A percentile compares a stretch with the other conserved stretches of the same genome.
Evolutionary conservation across 2,113 vertebrate species (phyloP).

Genomic region (Strix aluco): DNA sequence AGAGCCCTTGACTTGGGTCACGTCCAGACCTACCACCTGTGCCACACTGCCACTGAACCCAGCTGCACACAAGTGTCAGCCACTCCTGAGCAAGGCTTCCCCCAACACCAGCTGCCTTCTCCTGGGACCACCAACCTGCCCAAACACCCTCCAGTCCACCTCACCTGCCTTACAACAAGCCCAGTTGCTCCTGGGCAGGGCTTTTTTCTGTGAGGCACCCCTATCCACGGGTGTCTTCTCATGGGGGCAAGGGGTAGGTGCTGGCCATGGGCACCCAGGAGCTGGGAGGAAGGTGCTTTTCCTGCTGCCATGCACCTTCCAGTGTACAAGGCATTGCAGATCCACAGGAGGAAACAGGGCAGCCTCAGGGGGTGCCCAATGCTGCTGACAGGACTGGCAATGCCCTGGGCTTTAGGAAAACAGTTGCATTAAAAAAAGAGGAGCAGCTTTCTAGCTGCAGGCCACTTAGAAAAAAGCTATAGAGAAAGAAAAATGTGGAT

Average conservation of each 20-base stretch:
- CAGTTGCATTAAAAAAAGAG: not conserved
- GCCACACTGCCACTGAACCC: not conserved
- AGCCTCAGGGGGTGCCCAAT: not conserved
- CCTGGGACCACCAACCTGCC: not conserved
- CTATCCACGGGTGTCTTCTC: accelerated
- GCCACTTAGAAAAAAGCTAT: not conserved
- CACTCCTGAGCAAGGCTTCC: not conserved
- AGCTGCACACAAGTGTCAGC: not conserved
- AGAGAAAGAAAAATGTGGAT: not conserved
- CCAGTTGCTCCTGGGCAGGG: not conserved
- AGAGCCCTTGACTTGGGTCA: not conserved
- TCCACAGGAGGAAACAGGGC: not conserved
- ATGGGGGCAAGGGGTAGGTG: not conserved
- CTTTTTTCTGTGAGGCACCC: not conserved
- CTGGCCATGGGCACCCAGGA: not conserved
- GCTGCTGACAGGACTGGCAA: not conserved
- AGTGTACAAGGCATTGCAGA: not conserved
- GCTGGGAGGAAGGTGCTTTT: not conserved
- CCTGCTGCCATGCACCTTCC: not conserved
- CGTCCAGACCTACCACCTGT: not conserved
- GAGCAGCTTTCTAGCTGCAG: not conserved
- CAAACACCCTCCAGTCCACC: no score
- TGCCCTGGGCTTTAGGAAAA: not conserved
- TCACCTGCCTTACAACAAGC: no score
- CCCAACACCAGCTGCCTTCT: not conserved